A percentile compares a stretch with the other conserved stretches of the same genome.
Evolutionary conservation across 2,797 vertebrate species (phyloP).

Genomic region (Lutjanus argentimaculatus): DNA sequence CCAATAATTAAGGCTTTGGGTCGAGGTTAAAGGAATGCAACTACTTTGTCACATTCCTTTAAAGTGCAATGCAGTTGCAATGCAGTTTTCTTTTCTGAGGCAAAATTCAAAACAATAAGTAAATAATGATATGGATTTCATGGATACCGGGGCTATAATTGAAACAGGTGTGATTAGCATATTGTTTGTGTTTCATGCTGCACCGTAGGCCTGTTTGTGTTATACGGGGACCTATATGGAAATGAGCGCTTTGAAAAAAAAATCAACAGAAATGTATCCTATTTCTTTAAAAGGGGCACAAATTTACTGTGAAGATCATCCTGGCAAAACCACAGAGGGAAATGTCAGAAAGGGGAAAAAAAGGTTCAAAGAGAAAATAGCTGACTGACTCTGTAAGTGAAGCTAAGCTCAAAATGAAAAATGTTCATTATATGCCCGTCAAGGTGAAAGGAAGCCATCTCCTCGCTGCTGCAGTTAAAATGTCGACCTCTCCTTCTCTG

Average conservation of each 20-base stretch:
- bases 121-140: slow-evolving; percentile 66
- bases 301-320: slow-evolving; percentile 79
- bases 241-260: slow-evolving; percentile 67
- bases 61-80: slow-evolving; percentile 19
- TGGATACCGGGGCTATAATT: slow-evolving; percentile 64
- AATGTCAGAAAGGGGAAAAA: slow-evolving; percentile 70
- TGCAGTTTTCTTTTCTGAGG: slow-evolving; percentile 31
- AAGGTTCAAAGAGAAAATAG: slow-evolving; percentile 74
- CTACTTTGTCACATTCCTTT: slow-evolving; percentile 46
- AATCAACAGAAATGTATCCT: slow-evolving; percentile 71
- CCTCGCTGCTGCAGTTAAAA: slow-evolving; percentile 74
- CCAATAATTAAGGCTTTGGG: background rate
- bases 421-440: slow-evolving; percentile 83
- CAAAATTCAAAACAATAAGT: slow-evolving; percentile 64
- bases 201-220: slow-evolving; percentile 61
- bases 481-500: slow-evolving; percentile 72
- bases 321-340: slow-evolving; percentile 77
- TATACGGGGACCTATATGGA: slow-evolving; percentile 67
- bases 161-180: slow-evolving; percentile 78
- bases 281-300: slow-evolving; percentile 74
- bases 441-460: slow-evolving; percentile 83
- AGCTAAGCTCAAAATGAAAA: slow-evolving; percentile 83
- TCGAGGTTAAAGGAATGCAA: background rate
- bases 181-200: slow-evolving; percentile 71
- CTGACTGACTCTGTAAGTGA: slow-evolving; percentile 81